phyloP scores from a whole-genome alignment of 2,797 vertebrate genomes.

The Crax fasciolata region DNA sequence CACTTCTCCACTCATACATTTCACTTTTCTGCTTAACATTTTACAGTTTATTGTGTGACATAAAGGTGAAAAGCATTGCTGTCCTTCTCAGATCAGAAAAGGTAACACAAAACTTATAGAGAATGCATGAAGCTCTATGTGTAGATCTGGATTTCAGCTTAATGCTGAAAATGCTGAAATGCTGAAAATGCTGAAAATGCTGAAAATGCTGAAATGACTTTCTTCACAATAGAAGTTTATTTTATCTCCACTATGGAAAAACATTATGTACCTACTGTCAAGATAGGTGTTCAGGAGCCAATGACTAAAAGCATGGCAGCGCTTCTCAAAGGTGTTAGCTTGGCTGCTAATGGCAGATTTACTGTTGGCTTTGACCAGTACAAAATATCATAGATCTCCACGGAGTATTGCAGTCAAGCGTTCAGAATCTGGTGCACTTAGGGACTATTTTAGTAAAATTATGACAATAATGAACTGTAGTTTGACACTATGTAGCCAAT shows the following conservation, averaged over 20 bases:
- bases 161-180: too few relatives aligned
- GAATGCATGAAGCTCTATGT: constrained; percentile 56
- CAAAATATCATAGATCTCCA: neutral
- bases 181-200: too few relatives aligned
- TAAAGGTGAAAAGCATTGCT: constrained; percentile 48
- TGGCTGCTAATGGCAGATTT: constrained; percentile 28
- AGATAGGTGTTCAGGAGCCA: neutral
- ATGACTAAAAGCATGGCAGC: neutral
- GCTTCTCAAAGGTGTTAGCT: neutral
- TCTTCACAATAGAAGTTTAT: neutral
- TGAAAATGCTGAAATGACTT: too few relatives aligned
- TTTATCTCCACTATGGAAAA: constrained; percentile 25
- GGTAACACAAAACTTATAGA: constrained; percentile 53
- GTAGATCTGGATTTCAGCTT: constrained; percentile 43
- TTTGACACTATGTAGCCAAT: constrained; percentile 53
- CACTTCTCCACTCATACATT: constrained; percentile 36
- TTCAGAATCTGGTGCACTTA: constrained; percentile 43
- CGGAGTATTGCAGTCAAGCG: constrained; percentile 17
- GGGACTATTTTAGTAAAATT: constrained; percentile 66
- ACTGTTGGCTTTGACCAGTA: constrained; percentile 37
- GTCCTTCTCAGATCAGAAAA: constrained; percentile 47
- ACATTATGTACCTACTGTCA: fast-evolving
- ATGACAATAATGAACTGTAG: constrained; percentile 36
- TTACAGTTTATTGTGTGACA: constrained; percentile 27
- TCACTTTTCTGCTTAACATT: constrained; percentile 52